Base-by-base conservation (phyloP, 2,797 vertebrate genomes). In the Sandelia bainsii region DNA sequence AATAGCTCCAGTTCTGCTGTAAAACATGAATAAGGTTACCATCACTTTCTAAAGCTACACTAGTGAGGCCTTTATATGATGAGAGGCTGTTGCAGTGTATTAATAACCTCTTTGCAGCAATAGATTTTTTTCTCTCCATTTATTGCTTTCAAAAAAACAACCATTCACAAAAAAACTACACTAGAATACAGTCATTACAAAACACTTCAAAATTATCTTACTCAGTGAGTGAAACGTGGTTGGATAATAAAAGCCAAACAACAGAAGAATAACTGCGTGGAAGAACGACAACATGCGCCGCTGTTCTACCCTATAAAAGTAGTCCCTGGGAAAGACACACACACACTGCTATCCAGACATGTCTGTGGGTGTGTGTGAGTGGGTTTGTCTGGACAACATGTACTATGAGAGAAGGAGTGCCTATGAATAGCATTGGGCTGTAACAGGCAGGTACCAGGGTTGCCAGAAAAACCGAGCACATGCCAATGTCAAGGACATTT, bases 61-160 rank as follows among this genome's bases (percentile, higher is more conserved):
- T 11, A 52, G 5, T 27, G 32, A 58, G 8, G 20, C 13, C 22
- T 62, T 48, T 53, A 13, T 56, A 16, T 49, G 12, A 1, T 8
- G 32, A 8, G 19, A n/a, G 25, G 39, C 60, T 57, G 57, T 63
- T 63, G 59, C 22, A 53, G 58, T 72, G 49, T n/a, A 75, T 45
- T 50, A 87, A 90, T 59, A 79, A 84, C 60, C 23, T 39, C 1
- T 72, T 71, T 52, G 42, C 48, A 62, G 49, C 56, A 73, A 45
- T 8, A 16, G 20, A 1, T 70, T 62, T 77, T 69, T 77, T 62
- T 58, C 60, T 89, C 72, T 82, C 62, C 73, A 72, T 93, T 93
- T 93, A 93, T 92, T 93, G 91, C 88, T 91, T 86, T 92, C 83
- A 87, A 92, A 92, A 88, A 86, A 89, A 93, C 79, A 93, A 90